Evolutionary conservation across 2,888 invertebrate species (phyloP).

Genomic region (Agrotis clavis): DNA sequence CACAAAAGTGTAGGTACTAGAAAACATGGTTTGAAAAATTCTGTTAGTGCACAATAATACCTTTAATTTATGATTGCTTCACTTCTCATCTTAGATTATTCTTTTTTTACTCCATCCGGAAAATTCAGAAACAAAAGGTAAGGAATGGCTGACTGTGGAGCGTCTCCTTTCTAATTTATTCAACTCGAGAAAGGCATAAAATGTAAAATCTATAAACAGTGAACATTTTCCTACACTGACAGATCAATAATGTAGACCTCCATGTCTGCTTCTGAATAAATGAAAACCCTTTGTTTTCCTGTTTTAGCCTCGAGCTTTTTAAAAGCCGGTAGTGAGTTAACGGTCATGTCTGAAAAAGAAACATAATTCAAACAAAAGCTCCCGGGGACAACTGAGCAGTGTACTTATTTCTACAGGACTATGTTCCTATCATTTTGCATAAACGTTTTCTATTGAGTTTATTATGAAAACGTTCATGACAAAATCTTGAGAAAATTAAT

Average conservation of each 20-base stretch:
- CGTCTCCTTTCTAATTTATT: conserved; percentile 12
- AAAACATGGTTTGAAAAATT: not conserved
- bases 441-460: conserved; percentile 44
- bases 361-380: conserved; percentile 64
- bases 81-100: not conserved
- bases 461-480: conserved; percentile 46
- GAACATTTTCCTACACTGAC: conserved; percentile 27
- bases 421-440: conserved; percentile 45
- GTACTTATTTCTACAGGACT: conserved; percentile 11
- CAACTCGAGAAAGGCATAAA: not conserved
- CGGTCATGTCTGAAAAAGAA: conserved; percentile 62
- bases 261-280: conserved; percentile 63
- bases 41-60: not conserved
- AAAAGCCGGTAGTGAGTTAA: conserved; percentile 46
- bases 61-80: not conserved
- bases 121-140: not conserved
- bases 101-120: not conserved
- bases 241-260: conserved; percentile 62
- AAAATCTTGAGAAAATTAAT: conserved; percentile 67
- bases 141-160: not conserved
- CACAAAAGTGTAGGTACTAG: no score
- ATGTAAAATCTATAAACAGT: conserved; percentile 26
- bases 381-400: conserved; percentile 23
- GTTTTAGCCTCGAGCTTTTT: conserved; percentile 58
- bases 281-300: conserved; percentile 66